Evolutionary conservation across 2,797 vertebrate species (phyloP).

Genomic region (Acestrorhynchus altus): DNA sequence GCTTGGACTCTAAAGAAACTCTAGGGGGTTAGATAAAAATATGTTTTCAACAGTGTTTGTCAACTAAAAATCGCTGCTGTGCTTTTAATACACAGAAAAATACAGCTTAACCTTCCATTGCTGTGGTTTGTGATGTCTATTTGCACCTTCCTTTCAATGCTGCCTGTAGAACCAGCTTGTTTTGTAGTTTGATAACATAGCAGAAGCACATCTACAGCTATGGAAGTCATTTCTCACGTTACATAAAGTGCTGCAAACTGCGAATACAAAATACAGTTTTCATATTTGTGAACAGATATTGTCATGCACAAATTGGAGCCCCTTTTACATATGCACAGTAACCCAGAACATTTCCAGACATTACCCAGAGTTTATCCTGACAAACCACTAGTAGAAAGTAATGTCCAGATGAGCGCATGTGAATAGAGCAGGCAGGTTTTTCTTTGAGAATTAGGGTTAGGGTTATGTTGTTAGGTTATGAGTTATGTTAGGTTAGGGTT

Average conservation of each 20-base stretch:
- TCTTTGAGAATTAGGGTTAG: too few species aligned
- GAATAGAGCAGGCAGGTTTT: too few species aligned
- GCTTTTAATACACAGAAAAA: slow-evolving; percentile 7
- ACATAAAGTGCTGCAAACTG: not conserved
- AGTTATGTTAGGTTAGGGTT: too few species aligned
- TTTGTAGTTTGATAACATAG: not conserved
- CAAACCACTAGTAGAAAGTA: too few species aligned
- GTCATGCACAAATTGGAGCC: not conserved
- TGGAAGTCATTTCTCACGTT: not conserved
- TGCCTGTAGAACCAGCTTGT: not conserved
- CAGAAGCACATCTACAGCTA: not conserved
- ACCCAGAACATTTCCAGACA: too few species aligned
- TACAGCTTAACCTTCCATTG: slow-evolving; percentile 22
- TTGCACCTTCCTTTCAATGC: not conserved
- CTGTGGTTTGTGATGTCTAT: slow-evolving; percentile 1
- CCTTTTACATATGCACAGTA: too few species aligned
- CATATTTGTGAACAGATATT: not conserved
- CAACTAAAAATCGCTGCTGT: slow-evolving; percentile 12
- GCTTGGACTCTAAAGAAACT: slow-evolving; percentile 8
- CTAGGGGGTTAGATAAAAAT: slow-evolving; percentile 28
- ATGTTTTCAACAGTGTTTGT: slow-evolving; percentile 25
- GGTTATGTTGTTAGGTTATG: too few species aligned
- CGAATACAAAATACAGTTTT: not conserved
- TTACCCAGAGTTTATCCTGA: too few species aligned
- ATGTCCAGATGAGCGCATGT: too few species aligned